Evolutionary conservation across 1,140 invertebrate genomes (phyloP), one percentile per base, ranked within the genome.

Genomic region (Drosophila leontia): DNA sequence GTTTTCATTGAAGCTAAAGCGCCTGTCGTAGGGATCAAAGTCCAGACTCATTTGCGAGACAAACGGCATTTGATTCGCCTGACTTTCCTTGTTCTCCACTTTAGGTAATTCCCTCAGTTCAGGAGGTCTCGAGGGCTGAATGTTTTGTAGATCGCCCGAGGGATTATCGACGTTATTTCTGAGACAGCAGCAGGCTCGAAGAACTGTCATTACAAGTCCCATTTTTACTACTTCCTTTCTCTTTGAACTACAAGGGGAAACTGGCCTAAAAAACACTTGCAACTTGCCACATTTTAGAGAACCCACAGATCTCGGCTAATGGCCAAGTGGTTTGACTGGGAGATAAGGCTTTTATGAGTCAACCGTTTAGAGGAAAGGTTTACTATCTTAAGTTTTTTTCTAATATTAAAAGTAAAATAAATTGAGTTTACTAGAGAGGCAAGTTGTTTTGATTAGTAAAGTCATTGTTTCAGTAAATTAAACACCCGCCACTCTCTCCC

Each of bases 11-110:
- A 69, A 32, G 35, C 34, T 60, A 6, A 84, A 86, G 12, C 82
- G 57, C 17, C 50, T 51, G 72, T 86, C 82, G 39, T 86, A 86
- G 6, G 82, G 82, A 75, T 85, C 64, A 11, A 85, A 75, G 29
- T 85, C 75, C 35, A 82, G 32, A 29, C 19, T 75, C 78, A 82
- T 82, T 53, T 86, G 60, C 41, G 79, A 71, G 12, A 41, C 37
- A 39, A 64, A 57, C 11, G 65, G 26, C 15, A 70, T 17, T 19
- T 78, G 61, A n/a, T 19, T 44, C 4, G 7, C 29, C 3, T 7
- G 19, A 1, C 23, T 29, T 17, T 69, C 39, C 3, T 2, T n/a
- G 6, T 5, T 17, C 1, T 63, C 56, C 32, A 23, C 19, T 9
- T 58, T 50, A 2, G n/a, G 0, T 1, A 12, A n/a, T 11, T 56